These are phyloP conservation scores for Steatornis caripensis DNA, from an alignment of 2,113 vertebrate species.

Conservation along the genomic window DNA sequence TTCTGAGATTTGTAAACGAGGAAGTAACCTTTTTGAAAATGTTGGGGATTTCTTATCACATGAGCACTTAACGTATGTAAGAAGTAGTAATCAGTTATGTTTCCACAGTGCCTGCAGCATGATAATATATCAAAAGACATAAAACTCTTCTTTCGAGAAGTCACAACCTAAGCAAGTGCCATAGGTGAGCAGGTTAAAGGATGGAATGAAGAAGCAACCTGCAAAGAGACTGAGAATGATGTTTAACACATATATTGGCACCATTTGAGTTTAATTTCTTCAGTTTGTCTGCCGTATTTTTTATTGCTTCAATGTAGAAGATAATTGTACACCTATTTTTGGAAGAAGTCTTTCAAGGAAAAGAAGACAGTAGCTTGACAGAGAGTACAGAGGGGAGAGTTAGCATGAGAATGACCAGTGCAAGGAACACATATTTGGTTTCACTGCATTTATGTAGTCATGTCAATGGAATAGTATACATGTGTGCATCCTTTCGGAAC, in stretches of 20 bases:
- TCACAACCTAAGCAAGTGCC: not conserved
- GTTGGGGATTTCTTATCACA: not conserved
- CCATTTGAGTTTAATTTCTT: not conserved
- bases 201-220: not conserved
- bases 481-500: not conserved
- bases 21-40: not conserved
- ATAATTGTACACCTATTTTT: not conserved
- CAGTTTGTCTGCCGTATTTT: not conserved
- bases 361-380: not conserved
- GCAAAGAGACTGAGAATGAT: not conserved
- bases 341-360: not conserved
- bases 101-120: not conserved
- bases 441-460: not conserved
- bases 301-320: not conserved
- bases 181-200: not conserved
- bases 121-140: not conserved
- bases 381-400: not conserved
- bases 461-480: not conserved
- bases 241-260: not conserved
- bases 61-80: not conserved
- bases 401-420: not conserved
- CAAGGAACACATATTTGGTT: not conserved
- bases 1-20: not conserved
- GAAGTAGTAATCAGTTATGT: not conserved
- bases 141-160: not conserved